phyloP scores from a whole-genome alignment of 2,113 vertebrate genomes.

The Pycnonotus jocosus region DNA sequence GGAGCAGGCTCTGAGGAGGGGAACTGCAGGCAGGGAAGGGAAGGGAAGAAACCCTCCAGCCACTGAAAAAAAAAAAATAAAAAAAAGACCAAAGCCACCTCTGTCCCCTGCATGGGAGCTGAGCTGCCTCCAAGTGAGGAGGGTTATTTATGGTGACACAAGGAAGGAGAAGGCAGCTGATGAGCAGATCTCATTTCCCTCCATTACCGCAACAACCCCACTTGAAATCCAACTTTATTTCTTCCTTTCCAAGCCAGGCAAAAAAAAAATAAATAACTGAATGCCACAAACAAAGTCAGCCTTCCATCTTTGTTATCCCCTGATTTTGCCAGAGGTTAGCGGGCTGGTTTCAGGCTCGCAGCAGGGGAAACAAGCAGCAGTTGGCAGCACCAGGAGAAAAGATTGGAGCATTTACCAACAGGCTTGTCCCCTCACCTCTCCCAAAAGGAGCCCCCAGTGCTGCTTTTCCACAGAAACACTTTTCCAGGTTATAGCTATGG shows the following conservation, averaged over 20 bases:
- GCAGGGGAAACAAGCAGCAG: not conserved
- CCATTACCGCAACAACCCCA: slow-evolving; percentile 20
- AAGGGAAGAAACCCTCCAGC: not conserved
- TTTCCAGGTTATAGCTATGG: not conserved
- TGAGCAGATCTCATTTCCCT: slow-evolving; percentile 36
- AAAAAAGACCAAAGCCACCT: not conserved
- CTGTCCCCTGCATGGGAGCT: not conserved
- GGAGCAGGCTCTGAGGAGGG: not conserved
- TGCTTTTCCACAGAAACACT: not conserved
- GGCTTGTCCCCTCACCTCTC: not conserved
- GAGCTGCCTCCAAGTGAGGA: fast-evolving
- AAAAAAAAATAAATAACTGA: not conserved
- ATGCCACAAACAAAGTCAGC: not conserved
- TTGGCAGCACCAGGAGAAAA: not conserved
- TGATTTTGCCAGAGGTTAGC: not conserved
- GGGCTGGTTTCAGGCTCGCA: not conserved
- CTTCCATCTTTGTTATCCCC: not conserved
- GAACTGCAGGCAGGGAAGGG: not conserved
- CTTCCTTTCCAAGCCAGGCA: not conserved
- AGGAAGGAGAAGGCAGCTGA: slow-evolving; percentile 49
- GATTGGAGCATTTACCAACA: not conserved
- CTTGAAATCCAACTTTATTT: slow-evolving; percentile 25
- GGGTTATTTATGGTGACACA: slow-evolving; percentile 20
- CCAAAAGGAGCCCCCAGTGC: not conserved
- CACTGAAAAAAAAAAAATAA: not conserved